Conservation (phyloP, 2,113 vertebrate species). For the Mesembrinibis cayennensis region DNA sequence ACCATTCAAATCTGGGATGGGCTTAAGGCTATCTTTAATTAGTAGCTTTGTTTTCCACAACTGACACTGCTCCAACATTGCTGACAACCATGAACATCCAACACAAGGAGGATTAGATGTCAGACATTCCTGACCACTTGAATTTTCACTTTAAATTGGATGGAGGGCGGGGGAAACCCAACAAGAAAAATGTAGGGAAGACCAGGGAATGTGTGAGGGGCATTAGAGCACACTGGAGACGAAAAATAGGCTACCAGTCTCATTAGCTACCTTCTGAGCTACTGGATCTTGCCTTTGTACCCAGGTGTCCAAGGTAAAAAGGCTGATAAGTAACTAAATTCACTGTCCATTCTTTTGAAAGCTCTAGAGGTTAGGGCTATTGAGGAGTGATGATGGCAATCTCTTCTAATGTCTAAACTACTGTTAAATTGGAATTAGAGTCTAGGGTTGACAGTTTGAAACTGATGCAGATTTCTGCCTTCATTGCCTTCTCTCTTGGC, state of each 20-base stretch:
- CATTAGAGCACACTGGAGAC: not conserved
- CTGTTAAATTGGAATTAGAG: conserved; percentile 60
- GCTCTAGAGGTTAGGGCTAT: conserved; percentile 42
- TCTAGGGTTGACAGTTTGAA: conserved; percentile 40
- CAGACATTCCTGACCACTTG: not conserved
- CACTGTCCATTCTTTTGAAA: conserved; percentile 23
- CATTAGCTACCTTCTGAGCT: not conserved
- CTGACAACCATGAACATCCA: not conserved
- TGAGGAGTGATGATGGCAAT: conserved; percentile 34
- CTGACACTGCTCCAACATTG: not conserved
- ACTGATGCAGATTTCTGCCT: conserved; percentile 3
- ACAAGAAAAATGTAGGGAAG: not conserved
- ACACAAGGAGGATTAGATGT: not conserved
- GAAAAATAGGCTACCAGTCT: not conserved
- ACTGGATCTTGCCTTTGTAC: not conserved
- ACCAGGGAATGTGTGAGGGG: not conserved
- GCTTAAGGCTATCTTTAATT: not conserved
- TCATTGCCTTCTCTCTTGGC: not conserved
- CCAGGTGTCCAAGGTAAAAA: conserved; percentile 18
- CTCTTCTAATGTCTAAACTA: conserved; percentile 60
- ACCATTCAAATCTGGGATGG: not conserved
- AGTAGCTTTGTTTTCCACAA: not conserved
- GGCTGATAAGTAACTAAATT: conserved; percentile 47
- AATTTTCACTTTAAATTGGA: conserved; percentile 15
- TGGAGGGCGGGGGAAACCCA: fast-evolving